Evolutionary conservation across 2,113 vertebrate species (phyloP).

Genomic region (Psettodes erumei): DNA sequence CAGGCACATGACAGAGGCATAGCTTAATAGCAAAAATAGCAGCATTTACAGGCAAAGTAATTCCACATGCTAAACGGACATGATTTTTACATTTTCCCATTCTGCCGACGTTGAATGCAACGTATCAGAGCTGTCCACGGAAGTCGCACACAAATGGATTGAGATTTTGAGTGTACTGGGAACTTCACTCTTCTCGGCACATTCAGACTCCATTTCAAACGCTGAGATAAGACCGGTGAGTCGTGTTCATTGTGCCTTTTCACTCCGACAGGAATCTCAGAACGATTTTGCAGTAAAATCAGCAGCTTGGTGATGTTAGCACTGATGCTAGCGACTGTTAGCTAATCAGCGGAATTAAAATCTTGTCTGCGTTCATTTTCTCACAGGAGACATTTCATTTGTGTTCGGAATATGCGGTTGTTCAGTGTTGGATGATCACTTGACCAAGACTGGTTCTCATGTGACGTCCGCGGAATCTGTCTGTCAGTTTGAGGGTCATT

Average conservation of each 20-base stretch:
- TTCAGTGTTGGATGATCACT: neutral
- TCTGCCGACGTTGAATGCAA: neutral
- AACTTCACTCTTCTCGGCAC: neutral
- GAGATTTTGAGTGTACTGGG: neutral
- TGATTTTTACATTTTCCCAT: neutral
- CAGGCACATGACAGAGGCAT: too few species aligned
- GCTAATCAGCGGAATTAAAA: constrained; percentile 15
- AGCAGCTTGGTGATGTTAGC: neutral
- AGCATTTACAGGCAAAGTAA: neutral
- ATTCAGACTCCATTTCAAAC: too few species aligned
- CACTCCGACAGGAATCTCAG: too few species aligned
- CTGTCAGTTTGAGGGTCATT: neutral
- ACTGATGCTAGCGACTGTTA: constrained; percentile 19
- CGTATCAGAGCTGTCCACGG: fast-evolving
- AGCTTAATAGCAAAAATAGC: neutral
- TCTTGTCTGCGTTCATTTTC: neutral
- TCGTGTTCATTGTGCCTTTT: neutral
- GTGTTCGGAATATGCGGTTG: fast-evolving
- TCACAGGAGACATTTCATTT: neutral
- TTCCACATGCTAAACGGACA: neutral
- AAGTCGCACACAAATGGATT: neutral
- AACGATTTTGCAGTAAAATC: neutral
- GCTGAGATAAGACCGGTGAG: neutral
- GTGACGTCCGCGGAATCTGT: neutral
- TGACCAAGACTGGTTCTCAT: too few species aligned